Base-by-base conservation (phyloP, 1,140 invertebrate genomes). In the Drosophila melanica region DNA sequence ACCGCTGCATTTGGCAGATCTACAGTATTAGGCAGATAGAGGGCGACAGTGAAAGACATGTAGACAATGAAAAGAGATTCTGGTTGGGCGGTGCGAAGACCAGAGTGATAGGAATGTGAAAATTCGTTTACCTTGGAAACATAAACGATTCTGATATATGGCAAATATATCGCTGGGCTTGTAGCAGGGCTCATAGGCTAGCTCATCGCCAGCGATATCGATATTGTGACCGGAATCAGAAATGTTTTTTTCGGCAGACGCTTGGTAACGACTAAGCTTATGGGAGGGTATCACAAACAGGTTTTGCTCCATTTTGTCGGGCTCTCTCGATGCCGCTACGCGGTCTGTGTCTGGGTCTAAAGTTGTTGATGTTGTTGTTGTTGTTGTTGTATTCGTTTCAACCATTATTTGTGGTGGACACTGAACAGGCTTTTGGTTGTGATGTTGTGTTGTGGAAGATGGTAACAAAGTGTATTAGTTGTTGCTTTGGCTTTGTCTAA, bases 81-180 rank as follows among this genome's bases (percentile, higher is more conserved):
- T 63, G 59, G 67, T 54, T 53, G 44, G 53, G 10, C 42, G 47
- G 68, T 71, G 67, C 39, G 60, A 58, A 39, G 20, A 37, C 11
- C 27, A 47, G 23, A 27, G 64, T 11, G 42, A 45, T 16, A 53
- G 50, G 53, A 84, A 50, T 62, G 77, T 75, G 69, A 73, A 53
- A 81, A 71, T 80, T 76, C 66, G 67, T 80, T 91, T 91, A 91
- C 90, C 90, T 91, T 91, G 87, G 75, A 82, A 86, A 79, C 78
- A 90, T 78, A 91, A 81, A 87, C 90, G 87, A 80, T 90, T 89
- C 77, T 91, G 90, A 91, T 90, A 91, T 71, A 84, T 84, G 74
- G 81, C 80, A 72, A 87, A 87, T 84, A 91, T 90, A 86, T 90
- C 90, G 76, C 75, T 81, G 67, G 84, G 86, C 73, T 87, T 91